These are phyloP conservation scores for Galagoides demidoff DNA, from an alignment of 2,797 vertebrate species.

Conservation along the genomic window DNA sequence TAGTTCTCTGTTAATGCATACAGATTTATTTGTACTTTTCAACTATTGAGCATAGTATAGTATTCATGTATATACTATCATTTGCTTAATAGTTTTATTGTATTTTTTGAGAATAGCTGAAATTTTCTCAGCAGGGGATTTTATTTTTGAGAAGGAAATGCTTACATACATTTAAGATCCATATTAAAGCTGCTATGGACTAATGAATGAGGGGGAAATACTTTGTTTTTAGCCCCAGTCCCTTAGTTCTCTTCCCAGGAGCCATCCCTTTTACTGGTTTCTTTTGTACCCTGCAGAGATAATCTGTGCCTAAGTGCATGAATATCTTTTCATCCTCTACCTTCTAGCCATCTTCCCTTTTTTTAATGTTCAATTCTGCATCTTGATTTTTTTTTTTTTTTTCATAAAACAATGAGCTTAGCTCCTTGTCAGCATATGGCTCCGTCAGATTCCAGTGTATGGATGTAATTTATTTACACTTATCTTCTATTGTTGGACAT, in stretches of 20 bases:
- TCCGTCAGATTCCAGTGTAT: neutral
- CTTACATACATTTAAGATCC: neutral
- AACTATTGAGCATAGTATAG: neutral
- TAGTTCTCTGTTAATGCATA: neutral
- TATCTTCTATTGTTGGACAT: neutral
- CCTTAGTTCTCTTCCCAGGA: neutral
- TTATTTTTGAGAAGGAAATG: neutral
- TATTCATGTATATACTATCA: neutral
- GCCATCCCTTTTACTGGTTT: neutral
- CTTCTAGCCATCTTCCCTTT: neutral
- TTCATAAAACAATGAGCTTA: neutral
- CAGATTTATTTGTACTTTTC: neutral
- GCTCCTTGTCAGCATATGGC: neutral
- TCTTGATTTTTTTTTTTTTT: neutral
- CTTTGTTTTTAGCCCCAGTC: neutral
- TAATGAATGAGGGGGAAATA: neutral
- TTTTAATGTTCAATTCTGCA: neutral
- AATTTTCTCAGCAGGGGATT: neutral
- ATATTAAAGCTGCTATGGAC: neutral
- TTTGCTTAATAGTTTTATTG: neutral
- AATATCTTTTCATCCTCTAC: neutral
- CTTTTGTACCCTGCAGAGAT: neutral
- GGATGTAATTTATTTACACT: neutral
- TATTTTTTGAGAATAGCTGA: neutral
- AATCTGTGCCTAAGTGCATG: neutral